Evolutionary conservation across 2,888 invertebrate genomes (phyloP).

Genomic region (Pherbina coryleti): DNA sequence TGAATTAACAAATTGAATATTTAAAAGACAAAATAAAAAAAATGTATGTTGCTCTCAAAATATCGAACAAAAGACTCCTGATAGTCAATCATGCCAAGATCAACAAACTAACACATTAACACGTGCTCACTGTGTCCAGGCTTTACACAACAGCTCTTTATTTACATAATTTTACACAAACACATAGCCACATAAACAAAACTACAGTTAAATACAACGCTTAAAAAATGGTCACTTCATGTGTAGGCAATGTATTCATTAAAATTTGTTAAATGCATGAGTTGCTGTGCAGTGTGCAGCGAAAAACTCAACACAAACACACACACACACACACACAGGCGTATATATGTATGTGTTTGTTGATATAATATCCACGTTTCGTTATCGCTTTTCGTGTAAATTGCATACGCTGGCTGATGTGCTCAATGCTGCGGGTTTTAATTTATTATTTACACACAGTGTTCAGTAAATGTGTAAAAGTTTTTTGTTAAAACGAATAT

Average conservation of each 20-base stretch:
- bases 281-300: not conserved
- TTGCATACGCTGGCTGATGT: not conserved
- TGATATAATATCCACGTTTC: not conserved
- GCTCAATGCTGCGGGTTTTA: not conserved
- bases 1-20: no score
- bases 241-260: not conserved
- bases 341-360: conserved; percentile 6
- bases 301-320: not conserved
- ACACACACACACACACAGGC: not conserved
- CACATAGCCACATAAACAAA: not conserved
- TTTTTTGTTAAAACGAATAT: not conserved
- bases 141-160: no score
- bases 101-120: not conserved
- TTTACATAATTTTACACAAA: no score
- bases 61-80: not conserved
- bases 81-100: not conserved
- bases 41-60: not conserved
- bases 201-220: not conserved
- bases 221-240: not conserved
- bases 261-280: conserved; percentile 12
- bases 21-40: not conserved
- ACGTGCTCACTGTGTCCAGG: no score
- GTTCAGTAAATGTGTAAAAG: not conserved
- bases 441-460: conserved; percentile 20
- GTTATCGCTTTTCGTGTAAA: conserved; percentile 21